Conservation (phyloP, 2,113 vertebrate species). For the Nothobranchius kuhntae region DNA sequence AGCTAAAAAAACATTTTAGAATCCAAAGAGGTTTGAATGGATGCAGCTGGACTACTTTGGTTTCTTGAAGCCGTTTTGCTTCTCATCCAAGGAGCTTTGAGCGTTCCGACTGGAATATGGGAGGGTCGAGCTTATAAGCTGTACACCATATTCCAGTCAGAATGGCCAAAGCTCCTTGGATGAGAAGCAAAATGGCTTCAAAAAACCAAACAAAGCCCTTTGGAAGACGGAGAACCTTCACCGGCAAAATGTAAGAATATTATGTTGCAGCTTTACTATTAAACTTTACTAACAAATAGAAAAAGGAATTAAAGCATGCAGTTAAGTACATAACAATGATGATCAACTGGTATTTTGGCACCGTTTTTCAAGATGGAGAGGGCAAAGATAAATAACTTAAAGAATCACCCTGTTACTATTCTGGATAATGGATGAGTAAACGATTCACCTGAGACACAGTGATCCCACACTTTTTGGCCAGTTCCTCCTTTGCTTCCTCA, state of each 20-base stretch:
- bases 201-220: no score
- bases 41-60: no score
- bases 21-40: no score
- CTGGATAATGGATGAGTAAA: neutral
- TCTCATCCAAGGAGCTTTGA: no score
- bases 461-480: constrained; percentile 89
- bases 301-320: neutral
- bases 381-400: neutral
- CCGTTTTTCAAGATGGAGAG: no score
- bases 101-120: no score
- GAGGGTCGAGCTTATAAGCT: no score
- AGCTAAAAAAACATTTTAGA: neutral
- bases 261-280: neutral
- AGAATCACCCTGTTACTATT: neutral
- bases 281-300: neutral
- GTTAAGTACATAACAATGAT: neutral
- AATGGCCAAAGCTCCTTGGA: no score
- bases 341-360: neutral
- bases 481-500: constrained; percentile 91
- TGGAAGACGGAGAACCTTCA: no score
- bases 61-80: no score
- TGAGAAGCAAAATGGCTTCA: no score
- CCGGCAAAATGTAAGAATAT: neutral
- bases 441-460: constrained; percentile 86
- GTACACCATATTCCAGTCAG: no score